Base-by-base conservation (phyloP, 2,888 invertebrate genomes). In the Crioceris asparagi region DNA sequence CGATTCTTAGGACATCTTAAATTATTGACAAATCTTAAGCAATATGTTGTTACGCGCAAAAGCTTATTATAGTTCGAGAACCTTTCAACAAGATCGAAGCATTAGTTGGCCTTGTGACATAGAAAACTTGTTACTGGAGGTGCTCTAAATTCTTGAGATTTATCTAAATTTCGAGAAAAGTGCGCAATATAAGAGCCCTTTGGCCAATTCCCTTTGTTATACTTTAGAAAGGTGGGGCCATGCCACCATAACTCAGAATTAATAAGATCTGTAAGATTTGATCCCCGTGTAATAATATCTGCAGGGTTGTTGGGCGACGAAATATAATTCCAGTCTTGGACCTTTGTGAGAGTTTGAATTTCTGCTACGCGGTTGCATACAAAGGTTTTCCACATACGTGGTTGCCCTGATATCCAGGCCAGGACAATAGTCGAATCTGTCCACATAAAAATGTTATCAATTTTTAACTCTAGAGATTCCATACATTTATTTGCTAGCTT, bases 401-500 rank as follows among this genome's bases (percentile, higher is more conserved):
- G 39, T 26, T 34, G 16, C 3, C 19, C 3, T 12, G 27, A 29
- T 12, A 47, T 17, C 45, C 43, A 47, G 2, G 35, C 33, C 4
- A 47, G 26, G 2, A 36, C 33, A 4, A 45, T 47, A 10, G 35
- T 41, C 5, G 43, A 43, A 33, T 47, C 47, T 2, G 36, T 36
- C 29, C 31, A 41, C 2, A 37, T 29, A 35, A 35, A 4, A 10
- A 32, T 25, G 12, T 38, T 23, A 11, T 29, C 11, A 4, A 45
- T 17, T 29, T 33, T 15, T 10, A 16, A 17, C 16, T 32, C 23
- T 8, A 40, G 17, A 25, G 41, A 23, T 4, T 33, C 18, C 15
- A 16, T 21, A 3, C 43, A 32, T 23, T 39, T 39, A 8, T 37
- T n/a, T 3, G 35, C 12, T 11, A 47, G n/a, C 18, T 39, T 26